Conservation (phyloP, 2,888 invertebrate species). For the Atethmia centrago region DNA sequence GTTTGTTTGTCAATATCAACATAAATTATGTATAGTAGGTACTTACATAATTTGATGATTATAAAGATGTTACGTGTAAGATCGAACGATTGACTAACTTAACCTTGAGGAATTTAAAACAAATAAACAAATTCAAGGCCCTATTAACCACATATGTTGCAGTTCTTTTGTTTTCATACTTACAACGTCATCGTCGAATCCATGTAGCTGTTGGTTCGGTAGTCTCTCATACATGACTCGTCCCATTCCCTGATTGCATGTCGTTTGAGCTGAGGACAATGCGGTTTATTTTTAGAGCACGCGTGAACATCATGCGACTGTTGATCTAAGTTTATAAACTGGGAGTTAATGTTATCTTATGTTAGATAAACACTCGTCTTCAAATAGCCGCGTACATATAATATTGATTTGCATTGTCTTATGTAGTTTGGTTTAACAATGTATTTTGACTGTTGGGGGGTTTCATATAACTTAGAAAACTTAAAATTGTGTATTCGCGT, state of each 20-base stretch:
- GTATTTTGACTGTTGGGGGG: background rate
- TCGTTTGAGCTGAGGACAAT: conserved; percentile 93
- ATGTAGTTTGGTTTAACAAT: conserved; percentile 1
- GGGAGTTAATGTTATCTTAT: conserved; percentile 22
- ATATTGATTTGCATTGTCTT: conserved; percentile 1
- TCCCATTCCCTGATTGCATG: conserved; percentile 97
- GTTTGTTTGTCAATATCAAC: conserved; percentile 45
- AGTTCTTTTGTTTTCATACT: conserved; percentile 72
- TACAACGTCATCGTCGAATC: conserved; percentile 97
- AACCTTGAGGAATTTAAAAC: conserved; percentile 36
- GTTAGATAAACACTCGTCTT: conserved; percentile 14
- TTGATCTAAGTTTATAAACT: conserved; percentile 25
- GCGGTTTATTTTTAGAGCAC: conserved; percentile 33
- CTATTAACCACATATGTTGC: background rate
- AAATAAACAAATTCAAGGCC: conserved; percentile 6
- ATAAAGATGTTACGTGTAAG: conserved; percentile 7
- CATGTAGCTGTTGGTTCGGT: conserved; percentile 97
- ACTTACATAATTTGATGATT: conserved; percentile 15
- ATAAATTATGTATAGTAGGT: background rate
- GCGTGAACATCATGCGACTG: conserved; percentile 17
- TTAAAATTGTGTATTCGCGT: background rate
- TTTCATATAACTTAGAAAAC: background rate
- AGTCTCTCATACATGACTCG: conserved; percentile 96
- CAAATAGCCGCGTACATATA: conserved; percentile 3
- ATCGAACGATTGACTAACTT: background rate